Evolutionary conservation across 2,888 invertebrate species (phyloP).

Genomic region (Exephanes ischioxanthus): DNA sequence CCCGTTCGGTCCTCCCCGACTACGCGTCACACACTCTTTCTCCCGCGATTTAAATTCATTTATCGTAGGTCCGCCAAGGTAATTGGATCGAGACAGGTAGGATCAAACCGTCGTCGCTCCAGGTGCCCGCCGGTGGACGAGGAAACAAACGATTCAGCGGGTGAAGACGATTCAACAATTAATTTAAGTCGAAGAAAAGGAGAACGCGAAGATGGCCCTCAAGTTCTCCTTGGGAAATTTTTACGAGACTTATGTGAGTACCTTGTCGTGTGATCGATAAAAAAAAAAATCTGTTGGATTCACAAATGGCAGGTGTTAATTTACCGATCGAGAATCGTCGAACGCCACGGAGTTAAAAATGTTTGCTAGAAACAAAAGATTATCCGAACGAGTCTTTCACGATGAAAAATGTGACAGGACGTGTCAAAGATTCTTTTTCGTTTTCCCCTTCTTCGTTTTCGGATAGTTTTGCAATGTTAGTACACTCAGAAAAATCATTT

Average conservation of each 20-base stretch:
- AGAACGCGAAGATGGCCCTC: slow-evolving; percentile 77
- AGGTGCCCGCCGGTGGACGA: slow-evolving; percentile 16
- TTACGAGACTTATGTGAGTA: slow-evolving; percentile 84
- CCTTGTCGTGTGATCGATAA: slow-evolving; percentile 10
- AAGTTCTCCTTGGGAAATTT: slow-evolving; percentile 82
- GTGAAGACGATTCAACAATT: neutral
- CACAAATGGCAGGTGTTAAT: neutral
- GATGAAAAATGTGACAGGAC: slow-evolving; percentile 31
- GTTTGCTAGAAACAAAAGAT: neutral
- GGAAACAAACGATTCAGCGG: slow-evolving; percentile 16
- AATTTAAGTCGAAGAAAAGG: slow-evolving; percentile 31
- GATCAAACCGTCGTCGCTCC: slow-evolving; percentile 48
- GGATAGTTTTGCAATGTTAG: neutral
- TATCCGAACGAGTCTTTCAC: neutral
- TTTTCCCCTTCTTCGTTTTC: neutral
- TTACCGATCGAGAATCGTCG: neutral
- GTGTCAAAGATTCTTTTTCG: slow-evolving; percentile 11
- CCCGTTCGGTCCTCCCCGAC: slow-evolving; percentile 39
- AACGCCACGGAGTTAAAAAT: neutral
- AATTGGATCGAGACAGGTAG: slow-evolving; percentile 76
- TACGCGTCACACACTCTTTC: slow-evolving; percentile 67
- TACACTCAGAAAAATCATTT: no score
- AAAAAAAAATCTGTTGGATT: neutral
- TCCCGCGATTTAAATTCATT: slow-evolving; percentile 79
- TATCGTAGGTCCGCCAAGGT: slow-evolving; percentile 79